These are phyloP conservation scores for Polydrusus pterygomalis DNA, from an alignment of 2,888 invertebrate genomes.

Conservation along the genomic window DNA sequence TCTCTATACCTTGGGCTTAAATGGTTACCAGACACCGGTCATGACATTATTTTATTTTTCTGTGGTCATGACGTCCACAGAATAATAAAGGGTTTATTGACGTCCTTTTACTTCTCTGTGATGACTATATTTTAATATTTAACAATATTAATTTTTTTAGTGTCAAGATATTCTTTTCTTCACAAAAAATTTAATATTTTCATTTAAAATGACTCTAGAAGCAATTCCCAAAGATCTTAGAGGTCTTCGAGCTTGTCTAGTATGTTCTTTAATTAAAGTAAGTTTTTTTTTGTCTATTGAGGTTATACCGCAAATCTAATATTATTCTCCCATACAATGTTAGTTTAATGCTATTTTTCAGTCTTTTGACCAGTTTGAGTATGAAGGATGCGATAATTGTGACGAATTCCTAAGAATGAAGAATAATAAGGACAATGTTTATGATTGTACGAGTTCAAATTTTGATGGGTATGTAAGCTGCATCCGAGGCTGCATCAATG, in stretches of 20 bases:
- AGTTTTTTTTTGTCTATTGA: constrained; percentile 28
- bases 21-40: too few species aligned
- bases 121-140: too few species aligned
- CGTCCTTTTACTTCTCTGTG: not conserved
- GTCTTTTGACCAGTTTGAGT: constrained; percentile 98
- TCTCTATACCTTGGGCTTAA: too few species aligned
- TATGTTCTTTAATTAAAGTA: constrained; percentile 82
- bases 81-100: too few species aligned
- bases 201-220: constrained; percentile 74
- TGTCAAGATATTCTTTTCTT: not conserved
- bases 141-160: too few species aligned
- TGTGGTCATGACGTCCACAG: too few species aligned
- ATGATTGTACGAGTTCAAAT: constrained; percentile 97
- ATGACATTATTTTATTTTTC: too few species aligned
- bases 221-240: constrained; percentile 83
- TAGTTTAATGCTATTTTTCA: constrained; percentile 14
- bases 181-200: not conserved
- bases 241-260: constrained; percentile 82
- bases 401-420: constrained; percentile 97
- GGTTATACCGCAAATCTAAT: not conserved
- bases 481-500: not conserved
- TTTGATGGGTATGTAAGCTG: constrained; percentile 85
- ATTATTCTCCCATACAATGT: too few species aligned
- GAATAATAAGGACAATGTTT: constrained; percentile 96
- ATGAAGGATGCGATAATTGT: constrained; percentile 99